Evolutionary conservation across 2,797 vertebrate genomes (phyloP).

Genomic region (Monodelphis domestica): DNA sequence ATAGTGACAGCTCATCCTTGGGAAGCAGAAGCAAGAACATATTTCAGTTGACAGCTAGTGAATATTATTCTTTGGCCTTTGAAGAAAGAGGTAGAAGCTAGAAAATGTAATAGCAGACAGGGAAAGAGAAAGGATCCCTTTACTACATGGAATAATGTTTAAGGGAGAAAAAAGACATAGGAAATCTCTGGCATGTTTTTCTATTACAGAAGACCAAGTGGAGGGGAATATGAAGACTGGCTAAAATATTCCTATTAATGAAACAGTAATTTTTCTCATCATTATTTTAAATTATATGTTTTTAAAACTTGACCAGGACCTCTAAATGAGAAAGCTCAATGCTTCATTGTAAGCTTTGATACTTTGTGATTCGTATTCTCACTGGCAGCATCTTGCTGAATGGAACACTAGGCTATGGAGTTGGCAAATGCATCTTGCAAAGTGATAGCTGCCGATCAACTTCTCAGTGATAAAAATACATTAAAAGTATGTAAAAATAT

Average conservation of each 20-base stretch:
- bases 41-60: slow-evolving; percentile 18
- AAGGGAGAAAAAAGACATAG: slow-evolving; percentile 4
- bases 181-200: slow-evolving; percentile 17
- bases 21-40: slow-evolving; percentile 7
- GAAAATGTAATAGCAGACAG: slow-evolving; percentile 31
- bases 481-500: not conserved
- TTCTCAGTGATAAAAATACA: not conserved
- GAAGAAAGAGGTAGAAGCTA: slow-evolving; percentile 37
- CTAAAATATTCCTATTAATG: slow-evolving; percentile 28
- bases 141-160: not conserved
- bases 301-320: slow-evolving; percentile 24
- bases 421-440: not conserved
- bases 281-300: slow-evolving; percentile 33
- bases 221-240: not conserved
- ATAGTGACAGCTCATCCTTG: not conserved
- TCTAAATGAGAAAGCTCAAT: slow-evolving; percentile 3
- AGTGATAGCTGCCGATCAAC: not conserved
- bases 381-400: not conserved
- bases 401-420: not conserved
- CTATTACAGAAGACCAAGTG: not conserved
- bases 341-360: not conserved
- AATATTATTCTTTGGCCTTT: slow-evolving; percentile 3
- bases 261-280: slow-evolving; percentile 1
- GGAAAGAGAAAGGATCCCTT: not conserved
- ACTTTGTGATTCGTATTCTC: not conserved